Percentiles rank a stretch among this genome's conserved stretches.
Conservation (phyloP, 2,113 vertebrate genomes). For the Cyanoderma ruficeps region DNA sequence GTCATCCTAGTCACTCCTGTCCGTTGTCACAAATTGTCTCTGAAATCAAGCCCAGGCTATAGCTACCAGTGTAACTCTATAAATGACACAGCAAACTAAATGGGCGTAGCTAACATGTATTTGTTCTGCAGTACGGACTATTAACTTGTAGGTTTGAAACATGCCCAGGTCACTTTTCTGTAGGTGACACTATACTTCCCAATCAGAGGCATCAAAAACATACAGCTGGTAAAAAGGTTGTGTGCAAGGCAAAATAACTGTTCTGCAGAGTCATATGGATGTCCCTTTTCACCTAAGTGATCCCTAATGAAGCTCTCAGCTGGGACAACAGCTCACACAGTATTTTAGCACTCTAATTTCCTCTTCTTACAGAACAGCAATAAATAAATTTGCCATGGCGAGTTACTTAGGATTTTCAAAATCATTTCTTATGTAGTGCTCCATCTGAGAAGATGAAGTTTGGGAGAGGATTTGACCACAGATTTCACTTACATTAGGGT, state of each 20-base stretch:
- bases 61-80: background rate
- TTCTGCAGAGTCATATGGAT: background rate
- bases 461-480: background rate
- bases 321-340: background rate
- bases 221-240: background rate
- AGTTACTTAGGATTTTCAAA: background rate
- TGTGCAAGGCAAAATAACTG: background rate
- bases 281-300: background rate
- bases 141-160: background rate
- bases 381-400: background rate
- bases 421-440: background rate
- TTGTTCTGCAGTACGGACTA: background rate
- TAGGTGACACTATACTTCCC: background rate
- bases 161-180: background rate
- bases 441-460: background rate
- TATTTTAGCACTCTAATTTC: background rate
- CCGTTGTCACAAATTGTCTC: background rate
- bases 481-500: background rate
- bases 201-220: background rate
- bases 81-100: background rate
- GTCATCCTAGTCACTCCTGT: background rate
- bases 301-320: background rate
- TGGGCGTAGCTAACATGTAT: rapidly evolving
- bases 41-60: background rate
- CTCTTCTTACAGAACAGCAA: background rate